These are phyloP conservation scores for Callospermophilus lateralis DNA, from an alignment of 2,113 vertebrate genomes.

Conservation along the genomic window DNA sequence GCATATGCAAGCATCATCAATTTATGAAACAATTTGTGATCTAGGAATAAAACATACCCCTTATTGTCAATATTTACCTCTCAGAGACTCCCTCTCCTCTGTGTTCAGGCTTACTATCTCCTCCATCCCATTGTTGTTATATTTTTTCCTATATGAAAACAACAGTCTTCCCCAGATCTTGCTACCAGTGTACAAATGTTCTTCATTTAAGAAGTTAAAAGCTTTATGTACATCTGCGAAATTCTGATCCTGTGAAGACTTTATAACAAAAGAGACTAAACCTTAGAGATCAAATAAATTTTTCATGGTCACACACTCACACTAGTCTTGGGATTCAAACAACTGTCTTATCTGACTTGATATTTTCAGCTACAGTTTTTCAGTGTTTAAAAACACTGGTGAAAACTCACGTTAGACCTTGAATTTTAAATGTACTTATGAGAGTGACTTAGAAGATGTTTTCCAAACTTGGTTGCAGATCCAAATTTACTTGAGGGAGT, in stretches of 20 bases:
- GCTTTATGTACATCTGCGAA: no score
- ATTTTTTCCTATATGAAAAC: background rate
- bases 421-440: slow-evolving; percentile 43
- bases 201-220: background rate
- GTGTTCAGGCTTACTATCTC: background rate
- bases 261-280: no score
- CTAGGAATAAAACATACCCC: background rate
- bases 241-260: no score
- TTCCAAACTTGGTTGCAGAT: background rate
- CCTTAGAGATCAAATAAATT: no score
- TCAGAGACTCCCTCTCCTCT: background rate
- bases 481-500: background rate
- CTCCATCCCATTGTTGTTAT: background rate
- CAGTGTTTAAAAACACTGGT: background rate
- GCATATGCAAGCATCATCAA: background rate
- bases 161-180: background rate
- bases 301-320: no score
- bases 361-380: no score
- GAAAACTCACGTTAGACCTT: background rate
- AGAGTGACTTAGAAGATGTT: slow-evolving; percentile 14
- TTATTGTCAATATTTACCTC: background rate
- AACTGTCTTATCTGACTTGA: no score
- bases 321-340: no score
- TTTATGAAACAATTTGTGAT: background rate
- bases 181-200: background rate